Evolutionary conservation across 2,888 invertebrate genomes (phyloP).

Genomic region (Pollenia griseotomentosa): DNA sequence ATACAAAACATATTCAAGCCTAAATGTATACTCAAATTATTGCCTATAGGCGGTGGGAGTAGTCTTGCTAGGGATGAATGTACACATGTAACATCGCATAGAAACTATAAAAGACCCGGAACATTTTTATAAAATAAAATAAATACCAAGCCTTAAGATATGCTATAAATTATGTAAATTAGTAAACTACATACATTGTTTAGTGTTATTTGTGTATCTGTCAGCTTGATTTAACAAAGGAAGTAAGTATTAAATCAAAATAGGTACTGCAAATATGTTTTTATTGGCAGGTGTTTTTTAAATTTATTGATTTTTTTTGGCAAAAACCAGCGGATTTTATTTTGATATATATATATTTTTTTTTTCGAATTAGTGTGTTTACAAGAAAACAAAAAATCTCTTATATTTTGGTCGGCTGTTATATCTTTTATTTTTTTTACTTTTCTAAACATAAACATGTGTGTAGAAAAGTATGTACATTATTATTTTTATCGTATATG

Average conservation of each 20-base stretch:
- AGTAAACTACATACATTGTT: too few relatives aligned
- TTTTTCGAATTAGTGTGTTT: not conserved
- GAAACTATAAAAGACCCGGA: too few relatives aligned
- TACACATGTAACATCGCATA: too few relatives aligned
- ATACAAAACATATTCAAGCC: not conserved
- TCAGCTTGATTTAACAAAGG: too few relatives aligned
- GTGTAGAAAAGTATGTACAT: slow-evolving; percentile 51
- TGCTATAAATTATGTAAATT: too few relatives aligned
- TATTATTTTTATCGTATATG: slow-evolving; percentile 29
- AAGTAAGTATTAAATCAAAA: not conserved
- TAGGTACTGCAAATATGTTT: not conserved
- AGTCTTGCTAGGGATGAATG: not conserved
- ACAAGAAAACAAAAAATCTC: slow-evolving; percentile 34
- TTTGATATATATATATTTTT: not conserved
- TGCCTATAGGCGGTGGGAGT: not conserved
- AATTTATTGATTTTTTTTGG: not conserved
- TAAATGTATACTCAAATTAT: not conserved
- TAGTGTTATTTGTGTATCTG: too few relatives aligned
- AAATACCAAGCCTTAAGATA: not conserved
- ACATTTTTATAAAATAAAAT: not conserved
- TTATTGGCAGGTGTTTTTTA: slow-evolving; percentile 41
- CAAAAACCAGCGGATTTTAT: not conserved
- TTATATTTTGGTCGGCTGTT: slow-evolving; percentile 45
- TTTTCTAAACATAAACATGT: slow-evolving; percentile 69
- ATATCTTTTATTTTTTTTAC: slow-evolving; percentile 32